Base-by-base conservation (phyloP, 2,113 vertebrate species). In the Istiophorus platypterus region DNA sequence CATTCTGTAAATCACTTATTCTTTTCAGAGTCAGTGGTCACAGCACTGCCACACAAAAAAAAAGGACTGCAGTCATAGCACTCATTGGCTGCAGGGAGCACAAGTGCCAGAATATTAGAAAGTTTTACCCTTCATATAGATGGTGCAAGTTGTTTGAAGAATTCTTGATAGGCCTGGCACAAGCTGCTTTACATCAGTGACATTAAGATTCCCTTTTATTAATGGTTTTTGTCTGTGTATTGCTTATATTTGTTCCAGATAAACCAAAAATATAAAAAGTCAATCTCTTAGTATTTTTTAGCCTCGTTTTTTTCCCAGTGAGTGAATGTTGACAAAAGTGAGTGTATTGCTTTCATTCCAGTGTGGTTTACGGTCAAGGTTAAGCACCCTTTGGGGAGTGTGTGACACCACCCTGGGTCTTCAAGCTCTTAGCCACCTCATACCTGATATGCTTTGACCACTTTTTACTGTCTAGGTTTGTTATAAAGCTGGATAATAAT, bases 391-490 rank as follows among this genome's bases (percentile, higher is more conserved):
- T 88, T 22, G 72, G 74, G 75, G 84, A 90, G 52, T 7, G 37
- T 51, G 37, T 80, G 73, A 78, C 77, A 72, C 65, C 15, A 47
- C 41, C 37, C 0, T 24, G 29, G 76, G 69, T 85, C 79, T 78
- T 85, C 64, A 74, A 49, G n/a, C 61, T 37, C 24, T 72, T 18
- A 71, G 68, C 66, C 63, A 39, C 75, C 82, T 77, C 64, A 42
- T 49, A 82, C 65, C 80, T 80, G 82, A 90, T 81, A 80, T n/a
- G 77, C 78, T 66, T 56, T 73, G 80, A 85, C 68, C 61, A 51
- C 29, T 58, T 88, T 92, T 93, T 92, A 89, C 88, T 88, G 91
- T 95, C 85, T 78, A 82, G 85, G 73, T 80, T 81, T 75, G 85
- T 92, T 89, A 85, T 74, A 67, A 76, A 82, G 75, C 85, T 51